Evolutionary conservation across 2,888 invertebrate species (phyloP).

Genomic region (Ecdyonurus torrentis): DNA sequence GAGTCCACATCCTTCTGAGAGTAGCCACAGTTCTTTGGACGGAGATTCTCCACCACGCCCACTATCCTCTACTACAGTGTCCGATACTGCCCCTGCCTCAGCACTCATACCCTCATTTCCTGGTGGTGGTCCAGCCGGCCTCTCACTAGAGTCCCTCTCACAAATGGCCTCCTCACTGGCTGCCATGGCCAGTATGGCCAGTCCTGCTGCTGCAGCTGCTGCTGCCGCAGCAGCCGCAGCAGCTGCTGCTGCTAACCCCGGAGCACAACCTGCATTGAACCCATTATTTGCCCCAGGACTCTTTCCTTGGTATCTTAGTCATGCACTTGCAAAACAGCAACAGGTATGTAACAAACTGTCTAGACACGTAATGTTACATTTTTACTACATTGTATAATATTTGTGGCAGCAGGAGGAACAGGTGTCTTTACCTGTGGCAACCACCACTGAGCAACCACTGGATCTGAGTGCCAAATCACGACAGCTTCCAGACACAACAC

Average conservation of each 20-base stretch:
- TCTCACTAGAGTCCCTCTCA: constrained; percentile 10
- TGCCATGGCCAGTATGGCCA: constrained; percentile 8
- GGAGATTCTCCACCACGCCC: constrained; percentile 22
- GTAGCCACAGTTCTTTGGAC: constrained; percentile 22
- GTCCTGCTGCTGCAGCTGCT: constrained; percentile 13
- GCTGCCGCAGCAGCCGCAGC: constrained; percentile 13
- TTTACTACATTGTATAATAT: no score
- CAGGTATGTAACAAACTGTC: no score
- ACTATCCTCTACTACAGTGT: constrained; percentile 29
- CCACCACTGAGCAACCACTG: constrained; percentile 49
- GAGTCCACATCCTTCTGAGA: constrained; percentile 22
- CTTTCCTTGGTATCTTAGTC: constrained; percentile 8
- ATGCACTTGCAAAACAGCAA: background rate
- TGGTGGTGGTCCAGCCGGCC: constrained; percentile 27
- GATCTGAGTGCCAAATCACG: constrained; percentile 68
- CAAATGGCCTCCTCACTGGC: constrained; percentile 4
- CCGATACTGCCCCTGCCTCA: constrained; percentile 28
- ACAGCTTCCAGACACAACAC: constrained; percentile 17
- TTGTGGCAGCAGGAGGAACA: constrained; percentile 28
- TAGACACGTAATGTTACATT: no score
- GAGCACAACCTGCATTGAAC: constrained; percentile 9
- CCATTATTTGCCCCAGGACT: constrained; percentile 5
- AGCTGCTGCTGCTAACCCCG: constrained; percentile 12
- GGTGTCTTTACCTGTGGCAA: constrained; percentile 21
- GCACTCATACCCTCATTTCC: constrained; percentile 27